Evolutionary conservation across 1,140 invertebrate genomes (phyloP).

Genomic region (Lepidostoma basale): DNA sequence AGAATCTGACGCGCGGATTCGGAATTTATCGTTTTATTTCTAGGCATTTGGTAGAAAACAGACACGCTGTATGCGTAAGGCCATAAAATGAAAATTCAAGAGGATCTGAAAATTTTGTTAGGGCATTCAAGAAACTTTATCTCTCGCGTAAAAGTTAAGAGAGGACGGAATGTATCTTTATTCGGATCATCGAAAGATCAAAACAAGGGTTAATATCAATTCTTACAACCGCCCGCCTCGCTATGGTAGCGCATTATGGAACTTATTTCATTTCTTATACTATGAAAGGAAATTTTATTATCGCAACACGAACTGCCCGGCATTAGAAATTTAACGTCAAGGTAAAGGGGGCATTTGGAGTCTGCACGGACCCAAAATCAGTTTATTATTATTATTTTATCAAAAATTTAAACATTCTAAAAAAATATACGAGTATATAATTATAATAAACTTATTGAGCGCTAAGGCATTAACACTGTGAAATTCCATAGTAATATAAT

Average conservation of each 20-base stretch:
- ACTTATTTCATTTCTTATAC: constrained; percentile 9
- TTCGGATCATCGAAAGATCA: constrained; percentile 5
- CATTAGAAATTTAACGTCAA: too few species aligned
- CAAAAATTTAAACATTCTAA: too few species aligned
- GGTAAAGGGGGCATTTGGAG: too few species aligned
- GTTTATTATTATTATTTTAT: too few species aligned
- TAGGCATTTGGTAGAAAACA: not conserved
- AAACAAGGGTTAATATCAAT: not conserved
- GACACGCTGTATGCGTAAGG: not conserved
- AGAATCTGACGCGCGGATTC: not conserved
- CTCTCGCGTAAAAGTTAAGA: not conserved
- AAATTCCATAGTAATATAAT: too few species aligned
- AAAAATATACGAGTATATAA: too few species aligned
- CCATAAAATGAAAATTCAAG: not conserved
- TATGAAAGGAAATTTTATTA: too few species aligned
- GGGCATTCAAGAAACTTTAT: not conserved
- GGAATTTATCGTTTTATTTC: not conserved
- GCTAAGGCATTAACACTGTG: too few species aligned
- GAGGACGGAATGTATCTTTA: not conserved
- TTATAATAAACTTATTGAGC: too few species aligned
- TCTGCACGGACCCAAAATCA: too few species aligned
- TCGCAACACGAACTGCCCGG: too few species aligned
- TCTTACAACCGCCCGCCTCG: not conserved
- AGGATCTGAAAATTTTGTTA: not conserved
- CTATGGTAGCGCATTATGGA: not conserved